Conservation (phyloP, 2,888 invertebrate genomes). For the Dusona sp. region DNA sequence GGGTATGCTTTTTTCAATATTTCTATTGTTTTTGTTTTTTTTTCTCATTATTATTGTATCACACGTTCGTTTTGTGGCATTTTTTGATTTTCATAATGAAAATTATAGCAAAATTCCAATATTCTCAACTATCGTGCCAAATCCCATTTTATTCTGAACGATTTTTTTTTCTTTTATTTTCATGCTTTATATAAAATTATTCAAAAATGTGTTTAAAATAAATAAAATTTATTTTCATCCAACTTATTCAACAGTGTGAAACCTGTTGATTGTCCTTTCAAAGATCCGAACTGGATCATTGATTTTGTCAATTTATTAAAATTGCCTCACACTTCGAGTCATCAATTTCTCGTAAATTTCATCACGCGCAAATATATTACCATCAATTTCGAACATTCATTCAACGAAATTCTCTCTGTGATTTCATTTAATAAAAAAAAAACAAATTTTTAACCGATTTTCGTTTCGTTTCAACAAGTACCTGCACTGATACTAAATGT, state of each 20-base stretch:
- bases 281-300: no score
- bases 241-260: no score
- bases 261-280: no score
- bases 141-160: not conserved
- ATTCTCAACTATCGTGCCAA: not conserved
- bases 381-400: not conserved
- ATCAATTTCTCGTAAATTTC: not conserved
- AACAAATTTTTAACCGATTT: conserved; percentile 58
- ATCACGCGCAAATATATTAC: not conserved
- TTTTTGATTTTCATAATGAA: not conserved
- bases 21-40: not conserved
- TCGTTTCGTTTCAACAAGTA: conserved; percentile 80
- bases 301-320: not conserved
- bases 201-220: not conserved
- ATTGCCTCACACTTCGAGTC: not conserved
- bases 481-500: conserved; percentile 82
- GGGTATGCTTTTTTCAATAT: conserved; percentile 86
- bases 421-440: not conserved
- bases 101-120: not conserved
- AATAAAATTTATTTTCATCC: no score
- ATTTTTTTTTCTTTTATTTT: not conserved
- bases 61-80: not conserved
- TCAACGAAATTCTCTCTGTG: not conserved
- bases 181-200: not conserved
- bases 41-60: not conserved